Percentiles rank a stretch among this genome's conserved stretches.
Evolutionary conservation across 2,888 invertebrate genomes (phyloP).

Genomic region (Tryphoninae sp.): DNA sequence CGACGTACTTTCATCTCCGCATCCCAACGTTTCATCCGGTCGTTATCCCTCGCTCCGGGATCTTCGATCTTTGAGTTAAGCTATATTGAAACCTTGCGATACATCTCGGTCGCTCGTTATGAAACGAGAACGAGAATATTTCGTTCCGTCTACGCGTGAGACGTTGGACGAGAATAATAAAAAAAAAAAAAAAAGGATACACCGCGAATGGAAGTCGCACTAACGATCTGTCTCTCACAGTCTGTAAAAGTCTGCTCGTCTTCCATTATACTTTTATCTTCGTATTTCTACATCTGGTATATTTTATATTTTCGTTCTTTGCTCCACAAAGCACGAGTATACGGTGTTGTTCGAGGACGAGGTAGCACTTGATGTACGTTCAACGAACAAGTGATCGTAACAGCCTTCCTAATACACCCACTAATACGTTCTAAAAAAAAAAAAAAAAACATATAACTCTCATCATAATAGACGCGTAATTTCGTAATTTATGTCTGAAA

Average conservation of each 20-base stretch:
- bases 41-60: neutral
- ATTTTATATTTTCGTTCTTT: slow-evolving; percentile 5
- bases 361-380: slow-evolving; percentile 6
- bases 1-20: slow-evolving; percentile 20
- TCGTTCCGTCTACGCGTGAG: slow-evolving; percentile 21
- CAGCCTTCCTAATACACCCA: slow-evolving; percentile 31
- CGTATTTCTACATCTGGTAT: neutral
- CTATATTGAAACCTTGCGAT: slow-evolving; percentile 21
- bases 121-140: slow-evolving; percentile 53
- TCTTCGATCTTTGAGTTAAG: slow-evolving; percentile 34
- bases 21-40: slow-evolving; percentile 1
- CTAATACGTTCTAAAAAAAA: slow-evolving; percentile 13
- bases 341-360: slow-evolving; percentile 44
- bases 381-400: slow-evolving; percentile 16
- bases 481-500: neutral
- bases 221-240: neutral
- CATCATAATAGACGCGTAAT: neutral
- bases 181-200: slow-evolving; percentile 18
- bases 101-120: slow-evolving; percentile 35
- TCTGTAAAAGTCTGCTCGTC: neutral
- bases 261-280: neutral
- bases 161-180: neutral
- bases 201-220: slow-evolving; percentile 30
- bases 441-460: neutral
- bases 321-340: slow-evolving; percentile 23